Conservation (phyloP, 2,113 vertebrate species). For the Corythoichthys intestinalis region DNA sequence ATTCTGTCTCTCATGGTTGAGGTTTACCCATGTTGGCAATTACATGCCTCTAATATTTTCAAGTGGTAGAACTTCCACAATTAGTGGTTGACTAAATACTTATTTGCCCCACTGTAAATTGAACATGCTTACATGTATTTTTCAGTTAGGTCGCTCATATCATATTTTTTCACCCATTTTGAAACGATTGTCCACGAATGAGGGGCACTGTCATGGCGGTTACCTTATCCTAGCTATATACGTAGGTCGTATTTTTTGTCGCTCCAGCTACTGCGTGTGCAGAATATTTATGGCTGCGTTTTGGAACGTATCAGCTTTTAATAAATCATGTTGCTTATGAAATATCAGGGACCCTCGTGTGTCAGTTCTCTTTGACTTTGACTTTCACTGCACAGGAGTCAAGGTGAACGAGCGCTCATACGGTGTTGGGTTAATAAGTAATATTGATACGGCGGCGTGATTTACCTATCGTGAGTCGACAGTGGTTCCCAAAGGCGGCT, state of each 20-base stretch:
- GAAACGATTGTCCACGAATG: not conserved
- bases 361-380: constrained; percentile 43
- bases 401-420: constrained; percentile 42
- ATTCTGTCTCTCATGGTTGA: no score
- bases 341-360: constrained; percentile 25
- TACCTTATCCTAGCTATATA: not conserved
- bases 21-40: no score
- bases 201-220: not conserved
- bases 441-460: constrained; percentile 24
- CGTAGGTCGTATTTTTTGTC: constrained; percentile 7
- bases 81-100: no score
- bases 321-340: constrained; percentile 18
- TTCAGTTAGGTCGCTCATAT: no score
- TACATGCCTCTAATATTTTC: no score
- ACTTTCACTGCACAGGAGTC: constrained; percentile 24
- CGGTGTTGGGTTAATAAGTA: constrained; percentile 10
- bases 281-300: constrained; percentile 41
- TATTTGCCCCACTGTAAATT: no score
- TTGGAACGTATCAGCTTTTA: constrained; percentile 44
- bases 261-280: not conserved
- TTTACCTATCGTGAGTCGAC: constrained; percentile 51
- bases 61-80: no score
- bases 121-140: not conserved
- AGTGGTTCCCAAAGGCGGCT: constrained; percentile 30
- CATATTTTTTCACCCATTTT: not conserved